Percentiles rank a stretch among this genome's conserved stretches.
phyloP scores from a whole-genome alignment of 2,888 invertebrate genomes.

The Petrolisthes cinctipes region DNA sequence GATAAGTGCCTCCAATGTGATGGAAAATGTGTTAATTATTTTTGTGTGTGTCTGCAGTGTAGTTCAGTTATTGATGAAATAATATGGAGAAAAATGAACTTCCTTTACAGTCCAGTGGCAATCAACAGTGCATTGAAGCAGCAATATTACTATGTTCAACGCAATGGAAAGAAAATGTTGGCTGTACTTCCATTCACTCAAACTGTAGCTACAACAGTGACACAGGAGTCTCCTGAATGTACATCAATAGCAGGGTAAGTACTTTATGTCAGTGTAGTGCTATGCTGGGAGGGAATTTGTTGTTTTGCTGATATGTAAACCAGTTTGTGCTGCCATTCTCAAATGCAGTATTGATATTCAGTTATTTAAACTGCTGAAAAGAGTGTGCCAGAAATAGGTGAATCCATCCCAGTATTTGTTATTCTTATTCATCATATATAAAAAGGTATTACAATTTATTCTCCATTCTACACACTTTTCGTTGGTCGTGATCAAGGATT shows the following conservation, averaged over 20 bases:
- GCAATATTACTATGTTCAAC: slow-evolving; percentile 43
- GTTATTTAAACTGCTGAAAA: too few relatives aligned
- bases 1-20: neutral
- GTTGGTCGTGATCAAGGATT: too few relatives aligned
- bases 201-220: slow-evolving; percentile 15
- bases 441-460: too few relatives aligned
- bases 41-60: neutral
- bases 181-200: slow-evolving; percentile 31
- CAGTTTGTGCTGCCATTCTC: too few relatives aligned
- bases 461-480: too few relatives aligned
- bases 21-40: neutral
- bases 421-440: too few relatives aligned
- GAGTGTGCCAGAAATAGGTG: too few relatives aligned
- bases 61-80: too few relatives aligned
- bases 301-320: too few relatives aligned
- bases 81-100: neutral
- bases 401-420: too few relatives aligned
- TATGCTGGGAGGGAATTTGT: too few relatives aligned
- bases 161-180: slow-evolving; percentile 42
- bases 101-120: slow-evolving; percentile 32
- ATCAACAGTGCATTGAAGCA: slow-evolving; percentile 28
- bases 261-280: neutral
- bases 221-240: neutral
- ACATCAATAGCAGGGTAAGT: neutral
- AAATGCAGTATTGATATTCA: too few relatives aligned